A percentile compares a stretch with the other conserved stretches of the same genome.
phyloP scores from a whole-genome alignment of 2,888 invertebrate species.

The Torymus aiolomorphi region DNA sequence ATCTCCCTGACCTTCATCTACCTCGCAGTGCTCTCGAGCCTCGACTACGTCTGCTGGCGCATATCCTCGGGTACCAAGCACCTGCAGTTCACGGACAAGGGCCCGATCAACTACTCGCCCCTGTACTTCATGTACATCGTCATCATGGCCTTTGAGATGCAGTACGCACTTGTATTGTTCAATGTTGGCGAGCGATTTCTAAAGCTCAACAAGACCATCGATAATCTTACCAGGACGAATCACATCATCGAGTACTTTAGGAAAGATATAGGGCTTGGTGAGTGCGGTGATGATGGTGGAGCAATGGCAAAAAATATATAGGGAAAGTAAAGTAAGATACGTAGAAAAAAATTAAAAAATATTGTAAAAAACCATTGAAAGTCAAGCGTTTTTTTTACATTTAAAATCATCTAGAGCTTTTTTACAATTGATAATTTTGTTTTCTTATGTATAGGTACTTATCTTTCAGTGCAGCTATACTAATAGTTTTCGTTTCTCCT shows the following conservation, averaged over 20 bases:
- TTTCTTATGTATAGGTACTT: no score
- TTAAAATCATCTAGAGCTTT: no score
- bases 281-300: neutral
- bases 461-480: no score
- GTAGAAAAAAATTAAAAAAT: no score
- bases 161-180: slow-evolving; percentile 79
- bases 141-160: slow-evolving; percentile 79
- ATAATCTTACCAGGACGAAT: slow-evolving; percentile 71
- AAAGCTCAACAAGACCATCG: slow-evolving; percentile 78
- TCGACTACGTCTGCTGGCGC: slow-evolving; percentile 66
- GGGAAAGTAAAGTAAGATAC: no score
- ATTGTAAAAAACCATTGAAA: no score
- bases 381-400: no score
- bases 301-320: neutral
- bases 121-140: slow-evolving; percentile 80
- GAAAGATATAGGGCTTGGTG: slow-evolving; percentile 61
- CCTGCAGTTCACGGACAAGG: slow-evolving; percentile 62
- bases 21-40: slow-evolving; percentile 61
- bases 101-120: slow-evolving; percentile 77
- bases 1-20: slow-evolving; percentile 60
- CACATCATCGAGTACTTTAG: slow-evolving; percentile 63
- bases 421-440: no score
- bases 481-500: no score
- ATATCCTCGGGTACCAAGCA: slow-evolving; percentile 18
- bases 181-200: slow-evolving; percentile 79